Evolutionary conservation across 2,113 vertebrate genomes (phyloP).

Genomic region (Amia ocellicauda): DNA sequence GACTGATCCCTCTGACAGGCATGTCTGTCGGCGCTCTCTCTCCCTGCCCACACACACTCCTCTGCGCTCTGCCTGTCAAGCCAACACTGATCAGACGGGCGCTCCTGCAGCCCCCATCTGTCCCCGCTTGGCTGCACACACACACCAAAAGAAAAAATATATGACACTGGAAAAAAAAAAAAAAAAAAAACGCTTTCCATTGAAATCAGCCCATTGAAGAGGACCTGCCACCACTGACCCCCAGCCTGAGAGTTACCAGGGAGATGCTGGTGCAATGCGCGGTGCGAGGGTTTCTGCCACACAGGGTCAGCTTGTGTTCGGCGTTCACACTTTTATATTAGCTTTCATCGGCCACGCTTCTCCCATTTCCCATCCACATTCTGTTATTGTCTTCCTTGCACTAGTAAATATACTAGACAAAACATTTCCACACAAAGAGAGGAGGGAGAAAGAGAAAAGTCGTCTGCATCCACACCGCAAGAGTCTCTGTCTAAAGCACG

Average conservation of each 20-base stretch:
- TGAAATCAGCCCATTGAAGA: conserved; percentile 40
- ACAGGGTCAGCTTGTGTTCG: no score
- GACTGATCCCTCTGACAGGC: conserved; percentile 9
- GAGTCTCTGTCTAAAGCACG: no score
- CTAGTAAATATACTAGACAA: no score
- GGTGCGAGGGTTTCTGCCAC: background rate
- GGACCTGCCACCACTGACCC: conserved; percentile 37
- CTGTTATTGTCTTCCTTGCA: no score
- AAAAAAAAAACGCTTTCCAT: conserved; percentile 17
- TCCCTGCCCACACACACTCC: background rate
- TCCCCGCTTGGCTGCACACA: conserved; percentile 33
- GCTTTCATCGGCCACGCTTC: background rate
- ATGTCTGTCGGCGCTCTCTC: conserved; percentile 20
- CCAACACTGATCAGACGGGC: background rate
- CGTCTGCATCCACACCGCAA: no score
- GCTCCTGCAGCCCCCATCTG: background rate
- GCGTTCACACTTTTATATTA: conserved; percentile 26
- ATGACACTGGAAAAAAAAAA: background rate
- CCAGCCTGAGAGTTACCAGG: conserved; percentile 46
- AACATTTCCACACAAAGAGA: no score
- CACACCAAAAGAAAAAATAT: background rate
- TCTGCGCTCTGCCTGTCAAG: background rate
- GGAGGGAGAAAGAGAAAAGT: no score
- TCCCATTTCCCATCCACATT: no score
- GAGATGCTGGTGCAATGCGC: conserved; percentile 41